These are phyloP conservation scores for Pteria penguin DNA, from an alignment of 2,888 invertebrate species.

Conservation along the genomic window DNA sequence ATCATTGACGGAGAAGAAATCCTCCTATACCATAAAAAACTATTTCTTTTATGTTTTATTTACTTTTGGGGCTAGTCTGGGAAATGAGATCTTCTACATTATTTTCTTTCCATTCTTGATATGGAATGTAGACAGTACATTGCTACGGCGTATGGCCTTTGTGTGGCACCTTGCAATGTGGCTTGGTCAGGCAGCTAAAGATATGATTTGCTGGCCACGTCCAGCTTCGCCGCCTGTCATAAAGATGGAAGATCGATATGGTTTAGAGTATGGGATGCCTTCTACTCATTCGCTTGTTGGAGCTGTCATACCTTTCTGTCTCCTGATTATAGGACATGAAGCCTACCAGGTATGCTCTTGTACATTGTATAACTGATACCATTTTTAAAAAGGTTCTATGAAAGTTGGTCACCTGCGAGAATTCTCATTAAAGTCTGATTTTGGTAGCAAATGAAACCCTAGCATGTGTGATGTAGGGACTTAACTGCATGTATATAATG, in stretches of 20 bases:
- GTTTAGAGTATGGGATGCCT: slow-evolving; percentile 95
- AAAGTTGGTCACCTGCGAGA: no score
- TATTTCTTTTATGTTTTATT: slow-evolving; percentile 90
- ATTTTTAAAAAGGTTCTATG: no score
- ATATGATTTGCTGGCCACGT: slow-evolving; percentile 88
- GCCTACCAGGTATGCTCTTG: slow-evolving; percentile 70
- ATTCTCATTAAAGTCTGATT: no score
- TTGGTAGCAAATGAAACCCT: no score
- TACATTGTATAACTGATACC: no score
- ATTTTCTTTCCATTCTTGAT: slow-evolving; percentile 96
- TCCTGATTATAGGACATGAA: slow-evolving; percentile 83
- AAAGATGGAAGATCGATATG: slow-evolving; percentile 92
- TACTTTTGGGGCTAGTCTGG: slow-evolving; percentile 90
- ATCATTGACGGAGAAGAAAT: slow-evolving; percentile 2
- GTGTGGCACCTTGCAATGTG: slow-evolving; percentile 79
- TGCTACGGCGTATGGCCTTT: slow-evolving; percentile 87
- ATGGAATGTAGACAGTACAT: slow-evolving; percentile 95
- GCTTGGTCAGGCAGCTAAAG: slow-evolving; percentile 89
- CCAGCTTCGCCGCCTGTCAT: slow-evolving; percentile 91
- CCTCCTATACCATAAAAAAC: slow-evolving; percentile 61
- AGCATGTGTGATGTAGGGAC: no score
- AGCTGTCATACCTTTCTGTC: slow-evolving; percentile 91
- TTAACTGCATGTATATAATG: no score
- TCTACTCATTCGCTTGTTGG: slow-evolving; percentile 97
- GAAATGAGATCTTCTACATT: slow-evolving; percentile 94